A percentile compares a stretch with the other conserved stretches of the same genome.
Conservation (phyloP, 2,888 invertebrate species). For the Punctoribates punctum region DNA sequence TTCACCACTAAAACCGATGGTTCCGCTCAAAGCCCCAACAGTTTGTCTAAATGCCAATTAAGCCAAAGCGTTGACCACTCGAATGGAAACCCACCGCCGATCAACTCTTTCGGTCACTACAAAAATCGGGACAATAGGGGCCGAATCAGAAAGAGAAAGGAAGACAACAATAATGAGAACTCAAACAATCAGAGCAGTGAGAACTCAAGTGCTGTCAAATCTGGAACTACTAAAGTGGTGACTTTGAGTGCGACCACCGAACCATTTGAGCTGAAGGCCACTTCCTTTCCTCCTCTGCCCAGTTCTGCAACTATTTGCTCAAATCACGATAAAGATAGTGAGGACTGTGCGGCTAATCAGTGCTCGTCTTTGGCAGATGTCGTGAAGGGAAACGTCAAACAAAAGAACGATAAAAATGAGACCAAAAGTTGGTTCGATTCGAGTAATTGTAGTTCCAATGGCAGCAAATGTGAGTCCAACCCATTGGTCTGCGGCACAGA, state of each 20-base stretch:
- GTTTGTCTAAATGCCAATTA: slow-evolving; percentile 13
- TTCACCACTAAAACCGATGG: neutral
- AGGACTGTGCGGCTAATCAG: neutral
- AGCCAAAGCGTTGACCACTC: neutral
- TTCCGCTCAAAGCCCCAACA: slow-evolving; percentile 8
- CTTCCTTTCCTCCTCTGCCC: slow-evolving; percentile 75
- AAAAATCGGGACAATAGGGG: neutral
- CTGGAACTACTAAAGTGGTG: neutral
- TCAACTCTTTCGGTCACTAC: neutral
- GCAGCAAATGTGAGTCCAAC: slow-evolving; percentile 16
- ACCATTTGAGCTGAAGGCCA: slow-evolving; percentile 69
- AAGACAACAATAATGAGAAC: slow-evolving; percentile 12
- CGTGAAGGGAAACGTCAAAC: slow-evolving; percentile 33
- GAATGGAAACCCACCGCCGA: slow-evolving; percentile 20
- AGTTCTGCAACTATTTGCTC: slow-evolving; percentile 57
- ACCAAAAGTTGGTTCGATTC: too few relatives aligned
- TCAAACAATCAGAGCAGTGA: slow-evolving; percentile 29
- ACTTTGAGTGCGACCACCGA: neutral
- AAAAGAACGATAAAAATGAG: neutral
- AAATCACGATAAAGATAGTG: slow-evolving; percentile 23
- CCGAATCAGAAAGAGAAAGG: neutral
- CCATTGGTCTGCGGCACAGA: neutral
- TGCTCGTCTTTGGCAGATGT: slow-evolving; percentile 36
- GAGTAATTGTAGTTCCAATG: neutral
- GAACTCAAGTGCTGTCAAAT: slow-evolving; percentile 46